Base-by-base conservation (phyloP, 2,113 vertebrate species). In the Lutjanus erythropterus region DNA sequence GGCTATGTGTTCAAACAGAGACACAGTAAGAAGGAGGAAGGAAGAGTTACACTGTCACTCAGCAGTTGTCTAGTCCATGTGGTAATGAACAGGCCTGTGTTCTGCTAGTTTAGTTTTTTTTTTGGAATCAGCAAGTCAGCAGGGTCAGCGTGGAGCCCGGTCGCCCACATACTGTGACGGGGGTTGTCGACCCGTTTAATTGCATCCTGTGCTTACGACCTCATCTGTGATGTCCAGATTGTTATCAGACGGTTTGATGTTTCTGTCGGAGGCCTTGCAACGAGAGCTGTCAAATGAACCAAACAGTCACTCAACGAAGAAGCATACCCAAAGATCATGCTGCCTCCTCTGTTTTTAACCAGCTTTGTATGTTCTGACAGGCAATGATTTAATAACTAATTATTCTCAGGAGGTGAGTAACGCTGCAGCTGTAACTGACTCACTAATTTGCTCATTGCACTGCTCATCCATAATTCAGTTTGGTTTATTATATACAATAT, bases 211-310 rank as follows among this genome's bases (percentile, higher is more conserved):
- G 37, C n/a, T 62, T 60, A 14, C 42, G 74, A 78, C 70, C 74
- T 78, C 6, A 6, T 52, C 52, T 52, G 62, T 41, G 56, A 78
- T n/a, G 18, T 80, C 46, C 58, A 84, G 50, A 77, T 86, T 86
- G 81, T 68, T 64, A 72, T 65, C 71, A 68, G 41, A 62, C 65
- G 55, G 52, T 73, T 79, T 60, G 75, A 39, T 71, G 15, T 35
- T 73, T 85, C 69, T 55, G 59, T 69, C 76, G 66, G 46, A 72
- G 47, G 46, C 66, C 5, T 64, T 39, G 14, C 46, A 37, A 8
- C 58, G 15, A 23, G 29, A 61, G 11, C 25, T 21, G 23, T 71
- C n/a, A 6, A 69, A 72, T 1, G 1, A 77, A 50, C 53, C 31
- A 41, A 71, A 56, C 52, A 55, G 46, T 83, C 75, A 44, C 39